phyloP scores from a whole-genome alignment of 2,797 vertebrate species.

The Dromococcyx pavoninus region DNA sequence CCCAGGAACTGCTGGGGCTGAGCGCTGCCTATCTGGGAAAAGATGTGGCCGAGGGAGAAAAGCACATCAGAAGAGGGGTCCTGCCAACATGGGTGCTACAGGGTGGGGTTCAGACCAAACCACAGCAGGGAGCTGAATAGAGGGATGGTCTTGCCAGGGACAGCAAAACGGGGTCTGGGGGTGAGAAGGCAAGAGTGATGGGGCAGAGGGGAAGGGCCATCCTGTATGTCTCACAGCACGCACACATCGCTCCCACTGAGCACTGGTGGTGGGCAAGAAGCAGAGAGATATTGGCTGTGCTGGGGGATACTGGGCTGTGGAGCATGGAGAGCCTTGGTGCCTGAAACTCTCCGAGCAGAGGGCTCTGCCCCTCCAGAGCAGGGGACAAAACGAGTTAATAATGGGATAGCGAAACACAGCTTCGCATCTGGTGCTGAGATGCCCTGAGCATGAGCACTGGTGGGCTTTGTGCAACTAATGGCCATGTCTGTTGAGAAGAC shows the following conservation, averaged over 20 bases:
- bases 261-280: not conserved
- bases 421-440: not conserved
- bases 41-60: not conserved
- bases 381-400: not conserved
- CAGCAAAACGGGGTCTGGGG: not conserved
- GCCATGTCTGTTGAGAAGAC: not conserved
- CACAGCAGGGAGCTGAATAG: not conserved
- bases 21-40: not conserved
- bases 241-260: fast-evolving
- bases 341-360: not conserved
- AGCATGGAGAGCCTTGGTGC: not conserved
- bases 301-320: not conserved
- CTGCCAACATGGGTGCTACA: not conserved
- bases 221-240: not conserved
- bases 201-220: not conserved
- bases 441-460: not conserved
- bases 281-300: not conserved
- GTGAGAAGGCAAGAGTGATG: not conserved
- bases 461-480: not conserved
- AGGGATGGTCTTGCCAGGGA: not conserved
- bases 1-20: not conserved
- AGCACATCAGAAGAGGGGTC: not conserved
- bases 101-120: not conserved
- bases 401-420: not conserved
- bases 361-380: not conserved